phyloP scores from a whole-genome alignment of 2,797 vertebrate species.

The Naso thynnoides region DNA sequence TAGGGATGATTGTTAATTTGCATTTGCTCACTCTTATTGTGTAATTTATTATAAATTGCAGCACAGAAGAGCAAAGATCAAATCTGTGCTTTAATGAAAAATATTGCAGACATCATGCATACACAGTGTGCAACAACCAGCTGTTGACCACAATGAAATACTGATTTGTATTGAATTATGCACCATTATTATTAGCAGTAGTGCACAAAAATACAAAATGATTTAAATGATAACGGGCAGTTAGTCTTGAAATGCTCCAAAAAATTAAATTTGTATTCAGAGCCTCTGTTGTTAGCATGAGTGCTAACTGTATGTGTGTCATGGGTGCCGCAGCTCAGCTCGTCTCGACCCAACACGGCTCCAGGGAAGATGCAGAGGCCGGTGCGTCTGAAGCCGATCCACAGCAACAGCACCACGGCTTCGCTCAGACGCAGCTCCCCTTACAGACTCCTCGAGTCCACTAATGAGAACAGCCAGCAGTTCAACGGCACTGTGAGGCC shows the following conservation, averaged over 20 bases:
- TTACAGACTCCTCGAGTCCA: constrained; percentile 60
- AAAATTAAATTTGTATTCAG: neutral
- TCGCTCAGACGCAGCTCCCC: constrained; percentile 77
- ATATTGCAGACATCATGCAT: neutral
- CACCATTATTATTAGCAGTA: no score
- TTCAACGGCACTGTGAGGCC: constrained; percentile 81
- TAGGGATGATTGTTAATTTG: constrained; percentile 4
- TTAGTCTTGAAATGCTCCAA: no score
- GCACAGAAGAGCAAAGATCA: neutral
- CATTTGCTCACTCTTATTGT: accelerated
- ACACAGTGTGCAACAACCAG: neutral
- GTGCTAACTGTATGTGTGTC: constrained; percentile 24
- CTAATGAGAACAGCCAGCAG: constrained; percentile 70
- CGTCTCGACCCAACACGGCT: constrained; percentile 89
- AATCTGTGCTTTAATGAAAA: no score
- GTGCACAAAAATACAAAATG: no score
- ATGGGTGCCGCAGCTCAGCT: constrained; percentile 77
- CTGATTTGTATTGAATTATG: neutral
- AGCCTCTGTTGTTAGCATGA: constrained; percentile 1
- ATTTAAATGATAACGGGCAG: no score
- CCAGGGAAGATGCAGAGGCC: constrained; percentile 89
- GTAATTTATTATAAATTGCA: neutral
- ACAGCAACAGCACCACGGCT: constrained; percentile 65
- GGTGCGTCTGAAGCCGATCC: constrained; percentile 86
- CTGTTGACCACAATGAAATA: neutral